Base-by-base conservation (phyloP, 2,113 vertebrate genomes). In the Stegastes partitus region DNA sequence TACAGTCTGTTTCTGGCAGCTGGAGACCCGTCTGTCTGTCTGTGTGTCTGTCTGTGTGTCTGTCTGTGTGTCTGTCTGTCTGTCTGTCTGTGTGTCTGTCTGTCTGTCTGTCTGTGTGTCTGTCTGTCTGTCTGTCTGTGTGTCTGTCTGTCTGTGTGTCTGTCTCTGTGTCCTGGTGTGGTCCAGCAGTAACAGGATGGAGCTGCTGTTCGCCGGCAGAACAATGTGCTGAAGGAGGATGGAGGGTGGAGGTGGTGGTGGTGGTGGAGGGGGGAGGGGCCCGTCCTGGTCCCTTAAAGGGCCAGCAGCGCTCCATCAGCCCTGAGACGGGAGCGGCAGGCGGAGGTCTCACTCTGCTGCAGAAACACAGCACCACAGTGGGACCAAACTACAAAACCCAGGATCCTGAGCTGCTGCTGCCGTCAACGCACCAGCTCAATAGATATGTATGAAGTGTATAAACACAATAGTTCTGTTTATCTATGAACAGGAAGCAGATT, bases 221-320 rank as follows among this genome's bases (percentile, higher is more conserved):
- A 89, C 87, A 89, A 83, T 85, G 82, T 89, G 81, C 28, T 14
- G 57, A 45, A 56, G 76, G 66, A 51, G 25, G 77, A 7, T 28
- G 31, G 14, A 56, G 11, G 2, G 21, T 1, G 61, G 64, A 15
- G 23, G 18, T 2, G 21, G 39, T 4, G 39, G 11, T 15, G 39
- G 39, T 2, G 37, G 37, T 5, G 45, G 28, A 3, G 14, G 34
- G 56, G 49, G 31, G 31, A 34, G 31, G 31, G 44, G 62, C 74
- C 77, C 67, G 76, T 85, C 84, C 69, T 77, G 79, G 79, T 79
- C 55, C 82, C 78, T 91, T 91, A 91, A 91, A 91, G 89, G 87
- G 84, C 68, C 80, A 85, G 82, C 53, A 53, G 14, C 58, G 1
- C 15, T 14, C 68, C 80, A 85, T 80, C 53, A 53, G 14, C 58